A percentile compares a stretch with the other conserved stretches of the same genome.
Conservation (phyloP, 2,888 invertebrate species). For the Dichetophora obliterata region DNA sequence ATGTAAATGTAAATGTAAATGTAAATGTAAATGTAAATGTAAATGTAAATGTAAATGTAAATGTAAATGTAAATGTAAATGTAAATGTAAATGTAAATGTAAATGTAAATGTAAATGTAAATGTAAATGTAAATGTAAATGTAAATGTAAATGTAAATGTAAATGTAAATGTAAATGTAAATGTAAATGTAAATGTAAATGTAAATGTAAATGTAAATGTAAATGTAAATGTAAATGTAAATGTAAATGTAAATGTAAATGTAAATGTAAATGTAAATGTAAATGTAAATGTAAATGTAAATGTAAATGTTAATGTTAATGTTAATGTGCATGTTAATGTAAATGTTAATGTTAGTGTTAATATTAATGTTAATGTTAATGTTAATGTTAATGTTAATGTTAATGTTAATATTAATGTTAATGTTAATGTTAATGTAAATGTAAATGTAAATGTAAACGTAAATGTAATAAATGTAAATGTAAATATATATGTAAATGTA, state of each 20-base stretch:
- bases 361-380: constrained; percentile 10
- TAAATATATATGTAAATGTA: neutral
- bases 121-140: constrained; percentile 1
- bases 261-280: neutral
- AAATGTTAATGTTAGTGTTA: constrained; percentile 7
- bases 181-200: constrained; percentile 1
- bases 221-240: neutral
- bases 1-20: constrained; percentile 1
- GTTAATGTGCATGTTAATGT: neutral
- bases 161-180: neutral
- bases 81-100: constrained; percentile 1
- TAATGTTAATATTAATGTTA: constrained; percentile 10
- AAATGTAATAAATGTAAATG: neutral
- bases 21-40: constrained; percentile 1
- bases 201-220: neutral
- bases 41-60: neutral
- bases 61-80: constrained; percentile 1
- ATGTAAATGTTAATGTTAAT: constrained; percentile 7
- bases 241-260: constrained; percentile 1
- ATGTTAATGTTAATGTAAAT: constrained; percentile 4
- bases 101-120: neutral
- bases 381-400: constrained; percentile 10
- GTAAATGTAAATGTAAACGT: neutral
- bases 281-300: neutral
- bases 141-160: constrained; percentile 1